phyloP scores from a whole-genome alignment of 2,113 vertebrate species.

The Budorcas taxicolor region DNA sequence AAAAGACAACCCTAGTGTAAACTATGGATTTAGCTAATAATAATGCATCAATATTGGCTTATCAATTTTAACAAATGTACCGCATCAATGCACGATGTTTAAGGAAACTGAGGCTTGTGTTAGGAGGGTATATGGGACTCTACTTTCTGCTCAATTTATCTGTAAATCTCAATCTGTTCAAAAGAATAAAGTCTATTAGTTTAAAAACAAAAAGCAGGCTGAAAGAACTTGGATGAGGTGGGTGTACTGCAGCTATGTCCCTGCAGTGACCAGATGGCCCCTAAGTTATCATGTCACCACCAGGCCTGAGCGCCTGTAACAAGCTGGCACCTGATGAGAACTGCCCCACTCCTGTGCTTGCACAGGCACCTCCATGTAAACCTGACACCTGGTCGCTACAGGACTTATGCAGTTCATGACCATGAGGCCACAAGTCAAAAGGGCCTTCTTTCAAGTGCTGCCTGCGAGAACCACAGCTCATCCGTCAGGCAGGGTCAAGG shows the following conservation, averaged over 20 bases:
- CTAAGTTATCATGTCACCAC: background rate
- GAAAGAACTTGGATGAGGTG: background rate
- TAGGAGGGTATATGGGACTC: background rate
- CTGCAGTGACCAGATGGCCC: background rate
- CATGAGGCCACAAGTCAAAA: background rate
- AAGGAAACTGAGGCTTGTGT: background rate
- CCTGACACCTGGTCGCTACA: background rate
- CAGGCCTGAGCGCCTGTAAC: background rate
- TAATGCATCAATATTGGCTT: background rate
- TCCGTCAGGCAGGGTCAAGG: background rate
- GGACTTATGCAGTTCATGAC: background rate
- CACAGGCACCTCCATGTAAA: fast-evolving
- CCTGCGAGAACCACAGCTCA: background rate
- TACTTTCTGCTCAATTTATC: background rate
- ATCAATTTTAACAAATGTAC: background rate
- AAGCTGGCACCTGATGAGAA: background rate
- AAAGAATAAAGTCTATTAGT: background rate
- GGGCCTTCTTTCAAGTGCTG: background rate
- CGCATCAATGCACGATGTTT: background rate
- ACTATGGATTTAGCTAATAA: background rate
- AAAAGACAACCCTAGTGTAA: background rate
- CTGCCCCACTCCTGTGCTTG: background rate
- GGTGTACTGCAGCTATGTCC: background rate
- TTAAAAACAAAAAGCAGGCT: background rate
- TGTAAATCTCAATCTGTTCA: background rate